Evolutionary conservation across 2,888 invertebrate genomes (phyloP).

Genomic region (Pardosa pseudoannulata): DNA sequence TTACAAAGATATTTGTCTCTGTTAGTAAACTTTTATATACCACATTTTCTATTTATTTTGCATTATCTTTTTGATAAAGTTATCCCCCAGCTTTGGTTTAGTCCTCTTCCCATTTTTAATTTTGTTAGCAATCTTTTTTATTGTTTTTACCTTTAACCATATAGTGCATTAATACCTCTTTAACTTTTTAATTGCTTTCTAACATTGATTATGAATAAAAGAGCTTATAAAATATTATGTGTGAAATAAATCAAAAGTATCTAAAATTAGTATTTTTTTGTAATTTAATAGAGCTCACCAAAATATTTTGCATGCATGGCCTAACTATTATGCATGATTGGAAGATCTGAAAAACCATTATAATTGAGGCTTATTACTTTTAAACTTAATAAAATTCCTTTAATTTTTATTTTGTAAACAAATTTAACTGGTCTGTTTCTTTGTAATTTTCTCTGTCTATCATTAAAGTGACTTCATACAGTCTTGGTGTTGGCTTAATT

Average conservation of each 20-base stretch:
- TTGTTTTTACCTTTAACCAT: no score
- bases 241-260: no score
- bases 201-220: no score
- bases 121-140: no score
- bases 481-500: slow-evolving; percentile 56
- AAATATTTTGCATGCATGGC: slow-evolving; percentile 43
- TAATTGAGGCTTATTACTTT: no score
- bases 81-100: no score
- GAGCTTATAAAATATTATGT: no score
- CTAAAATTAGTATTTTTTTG: not conserved
- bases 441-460: slow-evolving; percentile 33
- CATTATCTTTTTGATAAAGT: not conserved
- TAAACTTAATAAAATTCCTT: no score
- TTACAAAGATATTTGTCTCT: not conserved
- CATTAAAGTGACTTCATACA: slow-evolving; percentile 43
- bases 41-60: not conserved
- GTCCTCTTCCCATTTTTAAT: no score
- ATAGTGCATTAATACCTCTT: no score
- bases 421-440: slow-evolving; percentile 40
- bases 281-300: slow-evolving; percentile 61
- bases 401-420: slow-evolving; percentile 7
- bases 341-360: no score
- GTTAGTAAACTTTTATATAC: not conserved
- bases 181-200: no score
- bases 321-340: not conserved